Evolutionary conservation across 2,113 vertebrate species (phyloP).

Genomic region (Varanus komodoensis): DNA sequence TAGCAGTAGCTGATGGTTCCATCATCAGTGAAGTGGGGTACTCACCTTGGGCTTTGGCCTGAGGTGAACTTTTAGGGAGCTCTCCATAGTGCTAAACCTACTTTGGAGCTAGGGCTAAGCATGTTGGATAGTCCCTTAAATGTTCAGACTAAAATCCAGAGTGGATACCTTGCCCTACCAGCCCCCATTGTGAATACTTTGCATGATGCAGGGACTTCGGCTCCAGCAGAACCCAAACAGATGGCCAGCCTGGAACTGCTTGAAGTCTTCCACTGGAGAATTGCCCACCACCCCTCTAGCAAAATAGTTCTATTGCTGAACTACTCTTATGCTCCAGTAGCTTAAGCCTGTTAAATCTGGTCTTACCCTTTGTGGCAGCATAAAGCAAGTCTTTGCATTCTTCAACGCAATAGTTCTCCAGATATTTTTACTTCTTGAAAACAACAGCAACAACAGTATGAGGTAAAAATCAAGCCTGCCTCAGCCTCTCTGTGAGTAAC

Average conservation of each 20-base stretch:
- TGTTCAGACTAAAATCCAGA: too few species aligned
- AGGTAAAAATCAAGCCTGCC: background rate
- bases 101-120: too few species aligned
- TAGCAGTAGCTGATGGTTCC: background rate
- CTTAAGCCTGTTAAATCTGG: background rate
- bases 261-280: background rate
- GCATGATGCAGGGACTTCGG: too few species aligned
- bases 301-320: background rate
- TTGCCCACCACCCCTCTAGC: background rate
- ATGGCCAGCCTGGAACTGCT: too few species aligned
- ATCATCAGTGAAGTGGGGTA: too few species aligned
- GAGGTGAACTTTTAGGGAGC: too few species aligned
- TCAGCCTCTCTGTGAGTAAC: background rate
- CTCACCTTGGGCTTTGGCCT: too few species aligned
- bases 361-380: background rate
- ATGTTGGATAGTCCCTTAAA: too few species aligned
- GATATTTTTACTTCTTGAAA: background rate
- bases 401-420: background rate
- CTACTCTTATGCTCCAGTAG: background rate
- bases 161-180: too few species aligned
- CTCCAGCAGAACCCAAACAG: too few species aligned
- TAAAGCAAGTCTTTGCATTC: background rate
- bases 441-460: background rate
- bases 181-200: too few species aligned
- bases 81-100: too few species aligned